Evolutionary conservation across 2,888 invertebrate species (phyloP).

Genomic region (Tromatobia lineatoria): DNA sequence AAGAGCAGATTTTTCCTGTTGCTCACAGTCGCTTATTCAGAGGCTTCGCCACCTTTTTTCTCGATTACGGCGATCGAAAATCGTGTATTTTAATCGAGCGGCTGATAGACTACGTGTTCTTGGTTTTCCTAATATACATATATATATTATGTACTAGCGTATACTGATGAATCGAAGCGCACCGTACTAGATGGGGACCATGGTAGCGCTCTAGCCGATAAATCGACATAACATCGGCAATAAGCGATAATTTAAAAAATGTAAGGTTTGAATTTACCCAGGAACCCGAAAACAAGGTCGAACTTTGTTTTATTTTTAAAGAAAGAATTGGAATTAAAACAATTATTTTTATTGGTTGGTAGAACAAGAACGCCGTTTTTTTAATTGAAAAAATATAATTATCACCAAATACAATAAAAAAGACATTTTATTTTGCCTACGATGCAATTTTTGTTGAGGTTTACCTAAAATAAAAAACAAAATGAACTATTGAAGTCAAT

Average conservation of each 20-base stretch:
- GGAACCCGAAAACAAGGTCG: too few species aligned
- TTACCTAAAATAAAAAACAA: too few species aligned
- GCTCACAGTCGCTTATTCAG: constrained; percentile 2
- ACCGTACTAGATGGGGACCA: constrained; percentile 48
- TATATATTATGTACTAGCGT: constrained; percentile 14
- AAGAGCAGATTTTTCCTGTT: neutral
- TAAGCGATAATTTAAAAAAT: neutral
- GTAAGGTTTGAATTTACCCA: neutral
- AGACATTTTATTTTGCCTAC: too few species aligned
- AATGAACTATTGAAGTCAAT: too few species aligned
- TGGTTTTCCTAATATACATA: constrained; percentile 33
- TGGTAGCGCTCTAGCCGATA: constrained; percentile 32
- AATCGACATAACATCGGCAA: neutral
- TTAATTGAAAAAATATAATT: too few species aligned
- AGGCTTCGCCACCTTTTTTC: neutral
- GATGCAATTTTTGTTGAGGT: too few species aligned
- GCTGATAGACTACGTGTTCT: constrained; percentile 32
- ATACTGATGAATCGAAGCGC: constrained; percentile 35
- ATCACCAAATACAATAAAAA: too few species aligned
- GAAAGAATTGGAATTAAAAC: neutral
- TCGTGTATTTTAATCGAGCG: constrained; percentile 8
- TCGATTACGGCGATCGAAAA: neutral
- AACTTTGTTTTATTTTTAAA: neutral
- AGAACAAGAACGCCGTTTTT: too few species aligned
- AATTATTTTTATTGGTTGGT: too few species aligned